Evolutionary conservation across 2,888 invertebrate species (phyloP).

Genomic region (Piscicola geometra): DNA sequence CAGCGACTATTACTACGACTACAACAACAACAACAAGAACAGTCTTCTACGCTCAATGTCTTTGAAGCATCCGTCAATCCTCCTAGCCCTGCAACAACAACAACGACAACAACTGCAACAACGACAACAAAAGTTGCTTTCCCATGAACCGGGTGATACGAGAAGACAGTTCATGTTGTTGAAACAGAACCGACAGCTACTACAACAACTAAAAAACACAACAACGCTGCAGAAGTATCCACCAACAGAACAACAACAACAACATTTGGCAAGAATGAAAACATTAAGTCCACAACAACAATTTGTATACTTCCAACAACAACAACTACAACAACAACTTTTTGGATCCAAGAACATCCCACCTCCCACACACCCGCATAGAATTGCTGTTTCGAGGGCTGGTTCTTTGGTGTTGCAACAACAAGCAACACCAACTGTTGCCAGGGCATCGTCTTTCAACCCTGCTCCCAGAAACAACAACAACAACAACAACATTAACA

Average conservation of each 20-base stretch:
- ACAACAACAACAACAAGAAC: neutral
- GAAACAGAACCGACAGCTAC: neutral
- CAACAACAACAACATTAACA: neutral
- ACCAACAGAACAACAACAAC: neutral
- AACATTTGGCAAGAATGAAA: no score
- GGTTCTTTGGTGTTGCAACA: neutral
- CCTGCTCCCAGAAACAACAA: neutral
- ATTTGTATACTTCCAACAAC: neutral
- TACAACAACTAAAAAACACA: neutral
- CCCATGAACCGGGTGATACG: neutral
- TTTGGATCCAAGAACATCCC: no score
- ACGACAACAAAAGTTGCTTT: neutral
- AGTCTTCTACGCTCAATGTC: constrained; percentile 6
- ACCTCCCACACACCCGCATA: no score
- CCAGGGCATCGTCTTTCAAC: constrained; percentile 7
- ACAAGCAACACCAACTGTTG: neutral
- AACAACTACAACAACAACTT: neutral
- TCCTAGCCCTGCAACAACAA: neutral
- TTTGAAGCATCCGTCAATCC: neutral
- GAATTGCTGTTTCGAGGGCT: neutral
- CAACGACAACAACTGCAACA: neutral
- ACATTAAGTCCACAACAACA: no score
- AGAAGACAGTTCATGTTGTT: neutral
- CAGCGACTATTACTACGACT: neutral
- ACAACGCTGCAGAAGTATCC: no score